Base-by-base conservation (phyloP, 2,113 vertebrate genomes). In the Pluvianellus socialis region DNA sequence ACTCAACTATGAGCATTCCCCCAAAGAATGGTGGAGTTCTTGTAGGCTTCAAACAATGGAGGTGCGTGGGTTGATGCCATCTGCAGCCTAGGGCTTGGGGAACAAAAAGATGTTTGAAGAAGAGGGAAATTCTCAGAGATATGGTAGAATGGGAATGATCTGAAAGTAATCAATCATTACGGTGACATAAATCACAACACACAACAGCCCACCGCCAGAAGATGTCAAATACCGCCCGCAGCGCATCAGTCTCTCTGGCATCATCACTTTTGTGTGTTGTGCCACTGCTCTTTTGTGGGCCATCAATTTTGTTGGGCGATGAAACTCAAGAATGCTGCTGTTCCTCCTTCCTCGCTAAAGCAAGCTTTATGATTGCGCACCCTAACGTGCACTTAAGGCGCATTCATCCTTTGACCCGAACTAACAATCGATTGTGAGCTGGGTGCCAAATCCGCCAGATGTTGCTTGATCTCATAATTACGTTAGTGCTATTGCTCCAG, bases 21-120 rank as follows among this genome's bases (percentile, higher is more conserved):
- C 85, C 68, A 44, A 92, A 98, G 98, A 98, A 98, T 98, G 97
- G 97, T 32, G 23, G 84, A 61, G 94, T 86, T 95, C 98, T 98
- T 94, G 80, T 96, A 88, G 98, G 97, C 97, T 97, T 96, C 98
- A 97, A 96, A 99, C 98, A 99, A 99, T 98, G 98, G 98, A 97
- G 97, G 98, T 98, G 99, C 96, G 99, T 99, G 99, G 99, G 99
- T 94, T 98, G 99, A 97, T 98, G 98, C 99, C 99, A 99, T 99
- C 98, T 99, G 99, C 97, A 98, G 98, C 98, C 98, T 97, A 96
- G 94, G 97, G 97, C 91, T 90, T 67, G 91, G 71, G 82, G 81
- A 97, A 99, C 99, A 99, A 99, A 98, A 98, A 97, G 97, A 66
- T 94, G 92, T 95, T 97, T 98, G 98, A 98, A 91, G 96, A 95